Evolutionary conservation across 2,797 vertebrate species (phyloP).

Genomic region (Danio jaintianensis): DNA sequence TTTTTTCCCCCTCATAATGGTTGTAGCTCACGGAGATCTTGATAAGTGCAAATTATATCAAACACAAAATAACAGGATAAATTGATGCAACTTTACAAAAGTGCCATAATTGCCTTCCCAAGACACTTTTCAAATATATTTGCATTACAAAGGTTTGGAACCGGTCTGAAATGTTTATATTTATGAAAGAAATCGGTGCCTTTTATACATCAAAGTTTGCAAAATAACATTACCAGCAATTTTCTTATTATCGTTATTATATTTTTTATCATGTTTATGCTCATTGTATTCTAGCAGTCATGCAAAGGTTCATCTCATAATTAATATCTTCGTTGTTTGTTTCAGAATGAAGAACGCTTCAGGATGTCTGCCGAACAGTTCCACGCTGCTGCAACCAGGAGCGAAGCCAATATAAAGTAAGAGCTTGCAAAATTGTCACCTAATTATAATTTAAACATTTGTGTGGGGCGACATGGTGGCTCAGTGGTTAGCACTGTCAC

Average conservation of each 20-base stretch:
- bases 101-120: neutral
- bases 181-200: neutral
- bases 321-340: constrained; percentile 48
- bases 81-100: neutral
- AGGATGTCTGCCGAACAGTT: constrained; percentile 79
- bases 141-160: neutral
- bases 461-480: too few relatives aligned
- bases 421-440: neutral
- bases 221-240: neutral
- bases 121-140: neutral
- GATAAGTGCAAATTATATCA: neutral
- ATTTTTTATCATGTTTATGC: neutral
- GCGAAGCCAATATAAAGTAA: constrained; percentile 81
- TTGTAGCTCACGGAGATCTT: neutral
- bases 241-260: neutral
- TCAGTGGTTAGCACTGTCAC: too few relatives aligned
- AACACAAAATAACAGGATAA: neutral
- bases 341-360: constrained; percentile 83
- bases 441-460: neutral
- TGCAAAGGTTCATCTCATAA: neutral
- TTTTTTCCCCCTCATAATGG: neutral
- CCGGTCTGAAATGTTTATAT: neutral
- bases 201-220: neutral
- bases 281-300: neutral
- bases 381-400: constrained; percentile 76